These are phyloP conservation scores for Zaprionus kolodkinae DNA, from an alignment of 1,140 invertebrate genomes.

Conservation along the genomic window DNA sequence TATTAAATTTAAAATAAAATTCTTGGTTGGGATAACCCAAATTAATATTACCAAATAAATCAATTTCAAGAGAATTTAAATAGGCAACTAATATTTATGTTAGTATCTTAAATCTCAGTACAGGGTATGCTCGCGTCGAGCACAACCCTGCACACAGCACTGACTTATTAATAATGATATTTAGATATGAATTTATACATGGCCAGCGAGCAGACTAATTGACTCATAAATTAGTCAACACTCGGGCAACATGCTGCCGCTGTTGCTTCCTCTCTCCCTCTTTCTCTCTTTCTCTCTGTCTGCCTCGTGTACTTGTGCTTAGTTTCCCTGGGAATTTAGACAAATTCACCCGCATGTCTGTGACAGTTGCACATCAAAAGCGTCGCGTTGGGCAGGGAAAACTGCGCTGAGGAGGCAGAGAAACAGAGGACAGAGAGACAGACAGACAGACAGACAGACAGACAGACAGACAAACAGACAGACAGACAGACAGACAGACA, in stretches of 20 bases:
- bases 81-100: background rate
- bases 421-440: constrained; percentile 27
- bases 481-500: constrained; percentile 41
- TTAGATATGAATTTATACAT: constrained; percentile 56
- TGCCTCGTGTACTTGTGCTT: constrained; percentile 1
- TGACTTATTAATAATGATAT: constrained; percentile 59
- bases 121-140: constrained; percentile 20
- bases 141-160: constrained; percentile 1
- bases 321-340: constrained; percentile 56
- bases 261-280: background rate
- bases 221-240: constrained; percentile 74
- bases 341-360: constrained; percentile 78
- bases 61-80: too few species aligned
- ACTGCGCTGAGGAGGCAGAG: constrained; percentile 27
- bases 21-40: too few species aligned
- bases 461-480: constrained; percentile 31
- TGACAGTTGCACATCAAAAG: constrained; percentile 74
- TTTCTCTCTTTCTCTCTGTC: background rate
- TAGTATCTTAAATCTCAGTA: background rate
- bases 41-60: too few species aligned
- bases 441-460: constrained; percentile 7
- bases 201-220: constrained; percentile 69
- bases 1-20: too few species aligned
- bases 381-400: background rate
- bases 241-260: background rate